These are phyloP conservation scores for Limnodromus scolopaceus DNA, from an alignment of 2,797 vertebrate species.

Conservation along the genomic window DNA sequence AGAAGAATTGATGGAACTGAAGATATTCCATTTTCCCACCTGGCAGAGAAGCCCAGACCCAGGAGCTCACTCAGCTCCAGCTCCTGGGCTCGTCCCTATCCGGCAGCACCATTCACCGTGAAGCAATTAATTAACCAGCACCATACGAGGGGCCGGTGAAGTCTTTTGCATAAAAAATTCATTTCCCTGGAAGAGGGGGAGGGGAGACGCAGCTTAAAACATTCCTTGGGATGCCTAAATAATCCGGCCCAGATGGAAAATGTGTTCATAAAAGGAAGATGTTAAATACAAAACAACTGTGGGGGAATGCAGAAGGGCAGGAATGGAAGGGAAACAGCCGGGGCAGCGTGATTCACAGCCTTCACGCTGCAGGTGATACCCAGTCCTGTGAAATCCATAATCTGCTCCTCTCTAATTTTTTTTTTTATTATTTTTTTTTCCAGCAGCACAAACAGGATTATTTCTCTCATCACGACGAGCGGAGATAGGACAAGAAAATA, in stretches of 20 bases:
- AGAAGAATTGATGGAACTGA: not conserved
- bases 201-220: not conserved
- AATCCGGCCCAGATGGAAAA: slow-evolving; percentile 25
- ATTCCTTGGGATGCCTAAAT: not conserved
- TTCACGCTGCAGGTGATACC: not conserved
- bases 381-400: not conserved
- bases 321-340: not conserved
- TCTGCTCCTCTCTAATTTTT: not conserved
- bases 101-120: not conserved
- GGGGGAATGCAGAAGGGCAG: not conserved
- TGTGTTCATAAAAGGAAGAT: not conserved
- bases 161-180: not conserved
- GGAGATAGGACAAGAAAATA: not conserved
- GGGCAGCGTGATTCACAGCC: not conserved
- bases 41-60: not conserved
- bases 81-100: not conserved
- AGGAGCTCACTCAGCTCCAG: not conserved
- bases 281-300: not conserved
- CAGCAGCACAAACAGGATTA: not conserved
- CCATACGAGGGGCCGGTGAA: accelerated
- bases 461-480: not conserved
- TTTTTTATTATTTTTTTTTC: not conserved
- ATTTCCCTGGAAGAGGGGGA: not conserved
- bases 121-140: not conserved
- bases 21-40: not conserved